These are phyloP conservation scores for Trachelus stipa DNA, from an alignment of 2,888 invertebrate species.

Conservation along the genomic window DNA sequence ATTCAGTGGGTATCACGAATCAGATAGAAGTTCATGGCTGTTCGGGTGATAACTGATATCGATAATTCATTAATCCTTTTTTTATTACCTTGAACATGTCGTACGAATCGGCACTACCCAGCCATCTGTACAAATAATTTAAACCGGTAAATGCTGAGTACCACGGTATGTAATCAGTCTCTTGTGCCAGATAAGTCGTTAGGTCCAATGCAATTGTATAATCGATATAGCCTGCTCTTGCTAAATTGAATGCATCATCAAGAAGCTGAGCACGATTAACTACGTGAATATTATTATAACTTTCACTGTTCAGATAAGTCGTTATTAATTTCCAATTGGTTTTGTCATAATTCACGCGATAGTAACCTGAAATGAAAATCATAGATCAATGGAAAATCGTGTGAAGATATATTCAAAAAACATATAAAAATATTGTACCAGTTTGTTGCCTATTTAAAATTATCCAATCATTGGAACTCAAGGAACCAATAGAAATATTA, in stretches of 20 bases:
- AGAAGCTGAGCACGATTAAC: conserved; percentile 82
- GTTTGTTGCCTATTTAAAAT: not conserved
- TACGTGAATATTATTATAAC: conserved; percentile 70
- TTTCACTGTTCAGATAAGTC: conserved; percentile 55
- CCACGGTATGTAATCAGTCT: conserved; percentile 82
- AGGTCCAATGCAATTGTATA: conserved; percentile 79
- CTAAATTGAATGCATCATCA: conserved; percentile 85
- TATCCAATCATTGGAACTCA: not conserved
- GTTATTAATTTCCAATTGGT: conserved; percentile 74
- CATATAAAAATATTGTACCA: not conserved
- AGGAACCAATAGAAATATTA: not conserved
- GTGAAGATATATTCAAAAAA: not conserved
- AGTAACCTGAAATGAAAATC: conserved; percentile 74
- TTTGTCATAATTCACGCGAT: conserved; percentile 84
- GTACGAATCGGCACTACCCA: not conserved
- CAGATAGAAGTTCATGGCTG: not conserved
- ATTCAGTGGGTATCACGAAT: not conserved
- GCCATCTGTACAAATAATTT: not conserved
- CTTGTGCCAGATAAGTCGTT: conserved; percentile 75
- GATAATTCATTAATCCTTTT: not conserved
- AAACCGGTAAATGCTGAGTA: conserved; percentile 69
- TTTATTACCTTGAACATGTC: not conserved
- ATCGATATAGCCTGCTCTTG: conserved; percentile 75
- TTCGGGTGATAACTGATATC: not conserved
- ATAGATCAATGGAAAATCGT: not conserved